Percentiles rank a stretch among this genome's conserved stretches.
These are phyloP conservation scores for Yponomeuta malinellus DNA, from an alignment of 2,888 invertebrate species.

Conservation along the genomic window DNA sequence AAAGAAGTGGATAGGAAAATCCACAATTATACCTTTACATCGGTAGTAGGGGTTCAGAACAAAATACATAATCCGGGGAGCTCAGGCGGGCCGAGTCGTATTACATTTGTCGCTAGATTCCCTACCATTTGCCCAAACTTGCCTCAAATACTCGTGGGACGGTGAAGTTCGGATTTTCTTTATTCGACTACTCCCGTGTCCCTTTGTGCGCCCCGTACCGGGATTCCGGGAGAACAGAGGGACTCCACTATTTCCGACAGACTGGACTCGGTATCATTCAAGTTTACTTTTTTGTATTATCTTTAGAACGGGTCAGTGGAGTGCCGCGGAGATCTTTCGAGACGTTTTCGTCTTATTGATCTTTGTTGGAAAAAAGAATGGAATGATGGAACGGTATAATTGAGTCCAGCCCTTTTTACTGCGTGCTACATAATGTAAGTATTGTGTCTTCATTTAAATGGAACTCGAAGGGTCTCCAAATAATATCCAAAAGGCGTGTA, in stretches of 20 bases:
- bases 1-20: constrained; percentile 58
- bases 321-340: constrained; percentile 31
- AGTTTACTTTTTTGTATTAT: constrained; percentile 68
- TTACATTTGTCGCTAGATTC: constrained; percentile 23
- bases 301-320: constrained; percentile 54
- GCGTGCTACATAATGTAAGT: neutral
- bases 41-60: constrained; percentile 61
- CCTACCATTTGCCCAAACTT: constrained; percentile 32
- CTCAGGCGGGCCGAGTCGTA: constrained; percentile 22
- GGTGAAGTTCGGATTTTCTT: constrained; percentile 42
- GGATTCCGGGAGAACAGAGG: constrained; percentile 51
- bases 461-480: too few relatives aligned
- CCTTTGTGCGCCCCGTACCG: constrained; percentile 44
- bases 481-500: too few relatives aligned
- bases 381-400: constrained; percentile 2
- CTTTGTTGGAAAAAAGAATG: constrained; percentile 4
- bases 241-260: constrained; percentile 68
- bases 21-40: constrained; percentile 70
- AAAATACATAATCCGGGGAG: constrained; percentile 61
- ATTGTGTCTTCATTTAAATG: constrained; percentile 1
- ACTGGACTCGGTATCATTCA: constrained; percentile 63
- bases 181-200: constrained; percentile 25
- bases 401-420: neutral
- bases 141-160: constrained; percentile 36
- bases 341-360: constrained; percentile 21